Conservation (phyloP, 2,797 vertebrate species). For the Helarctos malayanus region DNA sequence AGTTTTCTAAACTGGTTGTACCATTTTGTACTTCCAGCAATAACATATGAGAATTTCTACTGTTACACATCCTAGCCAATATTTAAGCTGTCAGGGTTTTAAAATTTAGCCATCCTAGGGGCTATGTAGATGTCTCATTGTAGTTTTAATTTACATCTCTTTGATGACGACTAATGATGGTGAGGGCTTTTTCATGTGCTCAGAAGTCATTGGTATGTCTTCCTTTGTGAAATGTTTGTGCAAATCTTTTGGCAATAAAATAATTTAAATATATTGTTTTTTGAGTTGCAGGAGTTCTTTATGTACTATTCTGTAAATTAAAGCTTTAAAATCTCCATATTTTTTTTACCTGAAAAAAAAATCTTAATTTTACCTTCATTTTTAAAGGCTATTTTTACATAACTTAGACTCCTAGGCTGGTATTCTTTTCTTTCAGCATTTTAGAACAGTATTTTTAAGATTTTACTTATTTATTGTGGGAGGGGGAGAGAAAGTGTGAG, state of each 20-base stretch:
- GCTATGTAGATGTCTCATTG: background rate
- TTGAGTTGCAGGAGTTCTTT: background rate
- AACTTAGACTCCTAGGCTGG: background rate
- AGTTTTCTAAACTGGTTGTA: background rate
- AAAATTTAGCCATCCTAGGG: background rate
- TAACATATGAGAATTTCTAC: background rate
- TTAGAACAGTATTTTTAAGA: background rate
- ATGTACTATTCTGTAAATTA: background rate
- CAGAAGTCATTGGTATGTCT: background rate
- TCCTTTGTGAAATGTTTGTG: background rate
- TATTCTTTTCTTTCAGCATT: background rate
- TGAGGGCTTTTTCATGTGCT: background rate
- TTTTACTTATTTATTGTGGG: background rate
- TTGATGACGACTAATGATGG: background rate
- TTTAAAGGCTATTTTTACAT: background rate
- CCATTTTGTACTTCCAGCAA: background rate
- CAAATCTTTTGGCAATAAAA: background rate
- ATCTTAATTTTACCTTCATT: constrained; percentile 3
- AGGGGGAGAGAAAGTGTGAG: background rate
- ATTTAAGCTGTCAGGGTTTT: background rate
- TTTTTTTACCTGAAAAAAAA: constrained; percentile 15
- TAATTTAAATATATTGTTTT: background rate
- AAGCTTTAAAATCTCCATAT: background rate
- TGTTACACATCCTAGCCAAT: background rate
- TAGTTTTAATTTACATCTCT: background rate